Percentiles rank a stretch among this genome's conserved stretches.
Evolutionary conservation across 2,113 vertebrate genomes (phyloP).

Genomic region (Pogonocichla stellata): DNA sequence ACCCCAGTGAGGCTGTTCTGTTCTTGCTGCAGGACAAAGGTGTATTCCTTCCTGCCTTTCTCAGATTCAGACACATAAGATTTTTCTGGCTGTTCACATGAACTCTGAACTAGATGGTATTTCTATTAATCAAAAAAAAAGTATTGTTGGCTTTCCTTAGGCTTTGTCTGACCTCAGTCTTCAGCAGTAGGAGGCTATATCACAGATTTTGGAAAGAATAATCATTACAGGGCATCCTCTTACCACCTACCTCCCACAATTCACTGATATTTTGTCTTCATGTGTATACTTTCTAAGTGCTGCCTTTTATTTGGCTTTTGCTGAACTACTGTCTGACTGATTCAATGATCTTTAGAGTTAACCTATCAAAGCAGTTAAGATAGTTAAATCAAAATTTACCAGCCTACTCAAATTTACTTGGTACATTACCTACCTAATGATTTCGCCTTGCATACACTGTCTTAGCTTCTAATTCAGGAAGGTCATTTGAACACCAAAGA

Average conservation of each 20-base stretch:
- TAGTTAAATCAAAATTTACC: conserved; percentile 43
- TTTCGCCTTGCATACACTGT: not conserved
- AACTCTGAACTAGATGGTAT: not conserved
- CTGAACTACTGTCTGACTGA: not conserved
- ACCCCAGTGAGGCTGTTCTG: accelerated
- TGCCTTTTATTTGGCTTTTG: not conserved
- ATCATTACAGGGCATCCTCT: not conserved
- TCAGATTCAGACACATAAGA: not conserved
- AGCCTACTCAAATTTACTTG: conserved; percentile 32
- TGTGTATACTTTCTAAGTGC: not conserved
- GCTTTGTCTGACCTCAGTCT: not conserved
- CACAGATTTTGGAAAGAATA: not conserved
- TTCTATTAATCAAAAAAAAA: not conserved
- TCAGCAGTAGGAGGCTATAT: conserved; percentile 3
- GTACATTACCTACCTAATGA: conserved; percentile 34
- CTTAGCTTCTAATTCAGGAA: conserved; percentile 19
- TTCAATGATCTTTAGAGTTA: conserved; percentile 31
- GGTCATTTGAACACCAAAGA: conserved; percentile 32
- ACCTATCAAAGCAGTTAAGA: conserved; percentile 5
- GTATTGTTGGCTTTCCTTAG: not conserved
- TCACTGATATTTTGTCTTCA: not conserved
- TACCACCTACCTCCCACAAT: not conserved
- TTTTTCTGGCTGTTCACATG: not conserved
- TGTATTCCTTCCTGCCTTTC: not conserved
- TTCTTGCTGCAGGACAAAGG: not conserved